Evolutionary conservation across 2,113 vertebrate genomes (phyloP).

Genomic region (Dipodomys stephensi): DNA sequence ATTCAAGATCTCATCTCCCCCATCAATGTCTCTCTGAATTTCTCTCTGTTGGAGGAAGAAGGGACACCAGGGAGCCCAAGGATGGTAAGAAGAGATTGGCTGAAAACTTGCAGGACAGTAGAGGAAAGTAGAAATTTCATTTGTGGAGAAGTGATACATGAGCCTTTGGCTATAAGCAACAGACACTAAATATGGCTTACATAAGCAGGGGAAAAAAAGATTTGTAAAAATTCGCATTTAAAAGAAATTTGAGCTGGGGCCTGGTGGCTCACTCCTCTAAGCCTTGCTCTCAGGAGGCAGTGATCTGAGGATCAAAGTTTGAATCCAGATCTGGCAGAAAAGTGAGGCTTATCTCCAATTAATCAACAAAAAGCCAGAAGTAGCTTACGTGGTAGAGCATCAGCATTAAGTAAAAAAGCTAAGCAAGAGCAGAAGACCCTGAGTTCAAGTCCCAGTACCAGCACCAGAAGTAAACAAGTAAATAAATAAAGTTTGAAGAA

Average conservation of each 20-base stretch:
- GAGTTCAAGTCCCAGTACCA: too few species aligned
- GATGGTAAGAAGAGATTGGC: constrained; percentile 30
- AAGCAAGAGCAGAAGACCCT: too few species aligned
- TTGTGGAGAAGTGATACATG: neutral
- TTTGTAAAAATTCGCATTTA: neutral
- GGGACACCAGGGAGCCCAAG: neutral
- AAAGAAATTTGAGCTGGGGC: neutral
- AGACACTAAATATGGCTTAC: neutral
- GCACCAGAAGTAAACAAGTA: too few species aligned
- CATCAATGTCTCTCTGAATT: constrained; percentile 85
- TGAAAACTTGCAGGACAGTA: neutral
- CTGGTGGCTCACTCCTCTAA: too few species aligned
- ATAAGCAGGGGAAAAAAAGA: neutral
- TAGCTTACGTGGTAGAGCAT: too few species aligned
- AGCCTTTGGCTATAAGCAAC: neutral
- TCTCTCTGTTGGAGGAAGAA: constrained; percentile 83
- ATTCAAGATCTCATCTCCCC: constrained; percentile 87
- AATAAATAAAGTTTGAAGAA: too few species aligned
- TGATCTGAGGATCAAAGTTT: too few species aligned
- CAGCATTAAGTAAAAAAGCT: too few species aligned
- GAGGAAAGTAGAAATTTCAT: neutral
- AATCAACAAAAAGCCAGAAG: too few species aligned
- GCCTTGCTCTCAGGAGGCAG: too few species aligned
- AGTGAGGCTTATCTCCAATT: too few species aligned
- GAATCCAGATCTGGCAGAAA: too few species aligned